Evolutionary conservation across 2,888 invertebrate species (phyloP).

Genomic region (Sympetrum striolatum): DNA sequence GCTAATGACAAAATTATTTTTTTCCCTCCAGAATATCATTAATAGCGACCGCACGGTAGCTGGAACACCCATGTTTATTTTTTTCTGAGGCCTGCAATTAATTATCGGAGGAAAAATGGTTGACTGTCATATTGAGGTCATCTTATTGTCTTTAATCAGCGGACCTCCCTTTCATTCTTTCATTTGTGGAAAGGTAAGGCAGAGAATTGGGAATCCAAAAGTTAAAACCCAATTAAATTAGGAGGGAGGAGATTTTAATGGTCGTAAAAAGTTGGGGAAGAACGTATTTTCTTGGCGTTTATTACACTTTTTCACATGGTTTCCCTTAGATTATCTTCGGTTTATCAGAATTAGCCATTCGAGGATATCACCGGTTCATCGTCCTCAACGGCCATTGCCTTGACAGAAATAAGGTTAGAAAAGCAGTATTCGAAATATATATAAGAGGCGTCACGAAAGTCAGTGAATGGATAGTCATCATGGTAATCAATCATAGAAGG

Average conservation of each 20-base stretch:
- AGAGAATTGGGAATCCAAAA: background rate
- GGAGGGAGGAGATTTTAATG: no score
- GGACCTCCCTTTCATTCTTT: background rate
- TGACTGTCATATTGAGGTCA: background rate
- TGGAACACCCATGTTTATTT: no score
- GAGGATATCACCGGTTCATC: conserved; percentile 16
- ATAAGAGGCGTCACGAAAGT: background rate
- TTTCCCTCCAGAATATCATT: no score
- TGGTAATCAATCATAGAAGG: background rate
- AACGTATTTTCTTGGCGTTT: background rate
- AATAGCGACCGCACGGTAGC: no score
- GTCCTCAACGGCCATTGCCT: background rate
- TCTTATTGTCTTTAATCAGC: background rate
- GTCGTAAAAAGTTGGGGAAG: background rate
- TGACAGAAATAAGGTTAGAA: background rate
- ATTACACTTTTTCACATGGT: background rate
- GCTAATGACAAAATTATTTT: no score
- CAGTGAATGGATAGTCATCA: background rate
- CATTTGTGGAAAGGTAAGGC: background rate
- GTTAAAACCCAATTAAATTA: no score
- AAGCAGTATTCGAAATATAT: background rate
- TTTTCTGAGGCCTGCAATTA: background rate
- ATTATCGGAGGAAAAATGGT: background rate
- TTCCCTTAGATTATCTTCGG: background rate
- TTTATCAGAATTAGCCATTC: background rate